Conservation (phyloP, 1,140 invertebrate species). For the Pachypsylla venusta region DNA sequence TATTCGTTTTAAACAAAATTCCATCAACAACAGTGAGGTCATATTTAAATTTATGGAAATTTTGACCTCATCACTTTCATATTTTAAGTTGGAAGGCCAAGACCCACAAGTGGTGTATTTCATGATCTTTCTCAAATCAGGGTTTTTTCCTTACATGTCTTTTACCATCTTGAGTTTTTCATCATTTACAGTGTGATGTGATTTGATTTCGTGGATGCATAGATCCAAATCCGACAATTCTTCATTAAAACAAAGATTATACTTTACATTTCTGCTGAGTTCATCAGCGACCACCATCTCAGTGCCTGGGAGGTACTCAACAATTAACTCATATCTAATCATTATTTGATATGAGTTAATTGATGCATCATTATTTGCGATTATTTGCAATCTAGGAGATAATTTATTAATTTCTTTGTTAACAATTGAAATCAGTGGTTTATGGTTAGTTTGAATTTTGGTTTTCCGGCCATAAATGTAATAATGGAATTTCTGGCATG, state of each 20-base stretch:
- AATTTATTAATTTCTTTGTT: constrained; percentile 29
- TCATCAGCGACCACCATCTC: constrained; percentile 18
- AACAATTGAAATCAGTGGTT: constrained; percentile 29
- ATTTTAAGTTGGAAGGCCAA: neutral
- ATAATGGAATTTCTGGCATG: constrained; percentile 26
- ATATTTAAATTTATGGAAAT: neutral
- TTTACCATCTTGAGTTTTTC: neutral
- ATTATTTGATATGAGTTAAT: no score
- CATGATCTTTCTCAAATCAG: neutral
- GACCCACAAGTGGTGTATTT: neutral
- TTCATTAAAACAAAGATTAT: neutral
- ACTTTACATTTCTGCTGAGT: constrained; percentile 17
- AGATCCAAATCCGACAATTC: neutral
- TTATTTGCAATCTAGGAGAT: constrained; percentile 28
- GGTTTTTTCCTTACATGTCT: neutral
- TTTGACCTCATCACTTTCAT: neutral
- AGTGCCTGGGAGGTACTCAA: constrained; percentile 26
- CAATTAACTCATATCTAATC: constrained; percentile 29
- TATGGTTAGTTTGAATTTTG: constrained; percentile 31
- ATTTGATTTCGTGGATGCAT: neutral
- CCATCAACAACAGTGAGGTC: neutral
- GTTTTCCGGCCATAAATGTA: constrained; percentile 26
- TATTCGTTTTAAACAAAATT: constrained; percentile 9
- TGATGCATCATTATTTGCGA: constrained; percentile 29
- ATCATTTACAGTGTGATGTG: neutral